Evolutionary conservation across 2,113 vertebrate genomes (phyloP).

Genomic region (Coryphaenoides rupestris): DNA sequence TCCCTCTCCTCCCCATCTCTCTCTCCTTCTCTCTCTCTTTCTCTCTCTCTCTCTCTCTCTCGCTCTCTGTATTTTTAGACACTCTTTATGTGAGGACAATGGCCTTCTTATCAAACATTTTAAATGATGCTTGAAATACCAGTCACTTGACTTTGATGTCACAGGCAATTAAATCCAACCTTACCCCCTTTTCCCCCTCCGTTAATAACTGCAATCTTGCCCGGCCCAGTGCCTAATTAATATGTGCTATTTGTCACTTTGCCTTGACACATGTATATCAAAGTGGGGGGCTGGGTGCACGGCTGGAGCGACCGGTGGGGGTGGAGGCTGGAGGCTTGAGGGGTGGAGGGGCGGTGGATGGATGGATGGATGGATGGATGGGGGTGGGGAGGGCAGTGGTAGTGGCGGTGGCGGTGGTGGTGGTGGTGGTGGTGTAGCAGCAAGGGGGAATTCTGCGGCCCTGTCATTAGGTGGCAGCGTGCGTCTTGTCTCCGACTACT

Average conservation of each 20-base stretch:
- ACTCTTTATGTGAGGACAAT: slow-evolving; percentile 98
- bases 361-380: slow-evolving; percentile 6
- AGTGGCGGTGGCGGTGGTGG: slow-evolving; percentile 58
- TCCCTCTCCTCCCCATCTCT: slow-evolving; percentile 85
- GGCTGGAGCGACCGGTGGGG: no score
- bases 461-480: slow-evolving; percentile 65
- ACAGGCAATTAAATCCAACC: slow-evolving; percentile 99
- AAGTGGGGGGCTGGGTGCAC: slow-evolving; percentile 73
- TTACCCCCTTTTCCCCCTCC: slow-evolving; percentile 86
- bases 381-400: slow-evolving; percentile 27
- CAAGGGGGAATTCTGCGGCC: slow-evolving; percentile 53
- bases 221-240: slow-evolving; percentile 99
- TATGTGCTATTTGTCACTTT: slow-evolving; percentile 99
- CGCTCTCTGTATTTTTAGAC: slow-evolving; percentile 91
- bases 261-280: slow-evolving; percentile 98
- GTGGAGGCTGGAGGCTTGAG: slow-evolving; percentile 40
- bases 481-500: slow-evolving; percentile 11
- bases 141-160: slow-evolving; percentile 99
- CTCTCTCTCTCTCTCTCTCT: no score
- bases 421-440: slow-evolving; percentile 61
- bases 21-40: slow-evolving; percentile 77
- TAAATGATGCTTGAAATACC: slow-evolving; percentile 99
- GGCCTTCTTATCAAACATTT: slow-evolving; percentile 99
- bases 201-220: slow-evolving; percentile 99
- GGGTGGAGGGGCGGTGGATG: slow-evolving; percentile 43